Conservation (phyloP, 2,888 invertebrate species). For the Drosophila bunnanda region DNA sequence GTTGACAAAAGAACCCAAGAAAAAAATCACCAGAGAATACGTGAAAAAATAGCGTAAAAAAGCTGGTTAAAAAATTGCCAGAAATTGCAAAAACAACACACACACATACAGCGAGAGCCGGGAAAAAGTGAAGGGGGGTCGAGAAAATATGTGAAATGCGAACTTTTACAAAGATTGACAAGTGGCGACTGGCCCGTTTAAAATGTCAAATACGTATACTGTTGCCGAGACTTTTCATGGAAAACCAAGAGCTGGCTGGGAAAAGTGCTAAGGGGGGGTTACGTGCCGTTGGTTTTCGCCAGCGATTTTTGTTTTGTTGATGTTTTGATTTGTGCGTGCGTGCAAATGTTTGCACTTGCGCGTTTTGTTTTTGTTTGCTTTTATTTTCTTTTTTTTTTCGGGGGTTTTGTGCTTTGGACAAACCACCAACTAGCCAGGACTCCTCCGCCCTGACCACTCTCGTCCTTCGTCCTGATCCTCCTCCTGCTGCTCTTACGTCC, state of each 20-base stretch:
- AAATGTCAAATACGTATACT: slow-evolving; percentile 78
- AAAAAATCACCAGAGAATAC: slow-evolving; percentile 11
- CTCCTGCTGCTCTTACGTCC: not conserved
- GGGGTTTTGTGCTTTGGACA: slow-evolving; percentile 40
- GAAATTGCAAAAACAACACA: slow-evolving; percentile 33
- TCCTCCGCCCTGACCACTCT: not conserved
- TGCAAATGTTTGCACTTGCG: slow-evolving; percentile 76
- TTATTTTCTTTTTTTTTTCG: slow-evolving; percentile 36
- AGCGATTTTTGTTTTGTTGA: slow-evolving; percentile 71
- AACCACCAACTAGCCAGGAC: slow-evolving; percentile 42
- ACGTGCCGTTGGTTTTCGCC: slow-evolving; percentile 64
- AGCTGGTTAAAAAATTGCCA: slow-evolving; percentile 29
- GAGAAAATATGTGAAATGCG: slow-evolving; percentile 74
- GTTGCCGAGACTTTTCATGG: slow-evolving; percentile 73
- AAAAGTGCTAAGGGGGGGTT: slow-evolving; percentile 15
- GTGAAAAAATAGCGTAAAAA: slow-evolving; percentile 19
- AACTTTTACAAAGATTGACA: slow-evolving; percentile 78
- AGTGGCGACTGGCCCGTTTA: slow-evolving; percentile 79
- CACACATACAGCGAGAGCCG: slow-evolving; percentile 2
- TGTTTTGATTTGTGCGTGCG: slow-evolving; percentile 79
- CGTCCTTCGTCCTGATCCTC: not conserved
- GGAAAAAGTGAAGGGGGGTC: slow-evolving; percentile 20
- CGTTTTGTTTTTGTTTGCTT: slow-evolving; percentile 63
- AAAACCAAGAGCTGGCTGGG: slow-evolving; percentile 39
- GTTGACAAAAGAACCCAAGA: slow-evolving; percentile 47